Base-by-base conservation (phyloP, 2,888 invertebrate genomes). In the Netelia melanura region DNA sequence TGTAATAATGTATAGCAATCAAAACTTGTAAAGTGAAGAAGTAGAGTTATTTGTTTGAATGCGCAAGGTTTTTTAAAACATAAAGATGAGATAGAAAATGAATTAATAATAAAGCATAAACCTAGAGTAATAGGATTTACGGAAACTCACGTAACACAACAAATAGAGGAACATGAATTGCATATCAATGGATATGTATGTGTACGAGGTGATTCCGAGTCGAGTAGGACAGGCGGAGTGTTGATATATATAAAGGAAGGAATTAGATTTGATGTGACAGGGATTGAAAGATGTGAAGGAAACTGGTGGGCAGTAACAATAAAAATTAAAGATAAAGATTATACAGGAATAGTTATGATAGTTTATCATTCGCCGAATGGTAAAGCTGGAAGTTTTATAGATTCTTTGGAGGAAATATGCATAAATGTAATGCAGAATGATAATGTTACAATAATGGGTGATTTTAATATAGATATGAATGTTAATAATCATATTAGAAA, bases 11-110 rank as follows among this genome's bases (percentile, higher is more conserved):
- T 5, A 30, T 3, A 30, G 1, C 30, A 30, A 30, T 30, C 30
- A 30, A 30, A 1, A 30, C 2, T 5, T 30, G 30, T 30, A 30
- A 30, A 30, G 30, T 3, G 30, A 5, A 5, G 0, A 30, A 30
- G 30, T 30, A 30, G 5, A 30, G 5, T 30, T 2, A 30, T 30
- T 2, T 30, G 30, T 30, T 5, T 30, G 3, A 30, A 30, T 30
- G 30, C 30, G 5, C 30, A 30, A 30, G 30, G 62, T 58, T 61
- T 84, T 14, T 58, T 86, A 43, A 78, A 23, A 9, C 85, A 85
- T 56, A 87, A 87, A n/a, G 84, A 87, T 3, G 83, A 86, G 23
- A 85, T 87, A n/a, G 67, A 80, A 48, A 70, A 83, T 30, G 30
- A 30, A 10, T 10, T 85, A n/a, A 64, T 74, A 43, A 14, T 43